These are phyloP conservation scores for Sitta carolinensis DNA, from an alignment of 2,797 vertebrate genomes.

Conservation along the genomic window DNA sequence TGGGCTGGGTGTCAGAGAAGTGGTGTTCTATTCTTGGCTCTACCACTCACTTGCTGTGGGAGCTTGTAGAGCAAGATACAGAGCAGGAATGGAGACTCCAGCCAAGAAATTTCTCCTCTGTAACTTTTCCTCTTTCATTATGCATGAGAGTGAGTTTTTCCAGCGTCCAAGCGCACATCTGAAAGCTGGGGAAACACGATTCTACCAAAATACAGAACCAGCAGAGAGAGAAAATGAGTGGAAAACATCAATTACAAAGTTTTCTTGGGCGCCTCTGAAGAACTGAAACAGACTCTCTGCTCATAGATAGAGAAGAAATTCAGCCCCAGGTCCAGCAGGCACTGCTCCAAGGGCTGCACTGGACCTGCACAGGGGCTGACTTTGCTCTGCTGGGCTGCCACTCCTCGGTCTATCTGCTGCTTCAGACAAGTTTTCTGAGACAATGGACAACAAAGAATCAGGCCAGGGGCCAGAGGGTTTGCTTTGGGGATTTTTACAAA, in stretches of 20 bases:
- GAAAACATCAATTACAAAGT: constrained; percentile 34
- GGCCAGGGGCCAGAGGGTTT: not conserved
- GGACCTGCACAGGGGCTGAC: not conserved
- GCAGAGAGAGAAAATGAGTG: constrained; percentile 33
- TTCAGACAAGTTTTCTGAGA: not conserved
- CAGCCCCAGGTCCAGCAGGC: not conserved
- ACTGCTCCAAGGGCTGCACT: not conserved
- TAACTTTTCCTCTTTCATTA: constrained; percentile 61
- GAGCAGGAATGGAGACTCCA: constrained; percentile 56
- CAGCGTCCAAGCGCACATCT: not conserved
- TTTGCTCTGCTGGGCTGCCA: not conserved
- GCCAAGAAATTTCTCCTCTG: constrained; percentile 66
- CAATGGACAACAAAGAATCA: not conserved
- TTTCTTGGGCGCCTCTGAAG: not conserved
- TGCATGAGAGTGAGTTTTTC: constrained; percentile 52
- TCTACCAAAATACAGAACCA: constrained; percentile 31
- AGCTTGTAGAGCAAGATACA: constrained; percentile 63
- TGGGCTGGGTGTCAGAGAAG: constrained; percentile 60
- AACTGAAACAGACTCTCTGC: not conserved
- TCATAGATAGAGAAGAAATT: not conserved
- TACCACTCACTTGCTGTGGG: constrained; percentile 63
- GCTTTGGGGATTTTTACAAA: not conserved
- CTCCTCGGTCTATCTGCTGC: not conserved
- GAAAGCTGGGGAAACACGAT: constrained; percentile 3
- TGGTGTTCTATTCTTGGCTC: constrained; percentile 69